These are phyloP conservation scores for Drepana arcuata DNA, from an alignment of 1,140 invertebrate genomes.

Conservation along the genomic window DNA sequence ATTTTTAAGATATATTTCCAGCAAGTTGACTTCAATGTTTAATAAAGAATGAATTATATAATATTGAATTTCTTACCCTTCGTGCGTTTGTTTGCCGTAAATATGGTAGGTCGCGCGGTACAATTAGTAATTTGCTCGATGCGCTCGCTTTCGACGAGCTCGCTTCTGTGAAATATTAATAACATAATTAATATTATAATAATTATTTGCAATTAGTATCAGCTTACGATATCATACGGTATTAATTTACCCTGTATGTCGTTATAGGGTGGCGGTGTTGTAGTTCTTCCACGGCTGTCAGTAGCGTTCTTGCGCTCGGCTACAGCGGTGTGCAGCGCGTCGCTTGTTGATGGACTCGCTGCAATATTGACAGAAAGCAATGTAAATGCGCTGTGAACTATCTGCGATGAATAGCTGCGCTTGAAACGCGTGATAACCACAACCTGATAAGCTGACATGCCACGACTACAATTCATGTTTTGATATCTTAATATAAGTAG, in stretches of 20 bases:
- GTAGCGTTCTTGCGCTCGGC: conserved; percentile 32
- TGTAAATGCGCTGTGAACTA: conserved; percentile 25
- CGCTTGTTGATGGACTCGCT: conserved; percentile 43
- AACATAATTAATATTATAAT: too few relatives aligned
- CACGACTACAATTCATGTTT: conserved; percentile 17
- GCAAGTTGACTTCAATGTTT: too few relatives aligned
- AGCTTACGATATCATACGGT: too few relatives aligned
- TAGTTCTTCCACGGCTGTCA: conserved; percentile 28
- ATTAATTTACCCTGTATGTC: conserved; percentile 59
- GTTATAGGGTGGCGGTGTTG: conserved; percentile 39
- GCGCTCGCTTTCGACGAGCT: conserved; percentile 49
- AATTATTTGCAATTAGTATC: too few relatives aligned
- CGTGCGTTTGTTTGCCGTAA: conserved; percentile 66
- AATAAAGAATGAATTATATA: too few relatives aligned
- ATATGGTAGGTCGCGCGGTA: conserved; percentile 60
- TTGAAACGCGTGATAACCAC: conserved; percentile 47
- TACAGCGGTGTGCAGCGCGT: conserved; percentile 18
- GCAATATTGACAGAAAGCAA: conserved; percentile 30
- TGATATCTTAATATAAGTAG: conserved; percentile 10
- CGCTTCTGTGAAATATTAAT: conserved; percentile 40
- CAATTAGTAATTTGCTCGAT: conserved; percentile 58
- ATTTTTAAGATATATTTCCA: too few relatives aligned
- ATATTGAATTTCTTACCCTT: too few relatives aligned
- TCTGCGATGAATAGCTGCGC: conserved; percentile 42
- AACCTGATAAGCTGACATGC: conserved; percentile 36